These are phyloP conservation scores for Rhegmatorhina hoffmannsi DNA, from an alignment of 2,113 vertebrate genomes.

Conservation along the genomic window DNA sequence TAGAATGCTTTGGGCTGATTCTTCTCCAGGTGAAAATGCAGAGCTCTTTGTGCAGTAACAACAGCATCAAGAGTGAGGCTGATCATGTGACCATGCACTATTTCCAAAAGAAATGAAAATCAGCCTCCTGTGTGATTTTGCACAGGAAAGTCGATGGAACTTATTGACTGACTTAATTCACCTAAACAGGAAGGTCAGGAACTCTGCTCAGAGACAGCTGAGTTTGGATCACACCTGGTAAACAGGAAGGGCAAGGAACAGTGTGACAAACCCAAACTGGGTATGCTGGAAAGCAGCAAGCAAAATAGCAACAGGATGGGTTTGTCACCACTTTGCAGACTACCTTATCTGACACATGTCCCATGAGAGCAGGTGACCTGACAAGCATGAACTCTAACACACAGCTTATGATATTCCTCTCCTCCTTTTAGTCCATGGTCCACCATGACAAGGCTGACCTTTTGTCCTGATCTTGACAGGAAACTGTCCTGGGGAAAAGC, in stretches of 20 bases:
- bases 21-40: slow-evolving; percentile 16
- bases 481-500: background rate
- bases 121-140: background rate
- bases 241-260: slow-evolving; percentile 58
- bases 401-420: background rate
- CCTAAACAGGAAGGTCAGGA: background rate
- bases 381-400: background rate
- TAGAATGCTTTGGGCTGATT: background rate
- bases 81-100: background rate
- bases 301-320: slow-evolving; percentile 53
- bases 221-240: slow-evolving; percentile 13
- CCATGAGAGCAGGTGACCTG: slow-evolving; percentile 11
- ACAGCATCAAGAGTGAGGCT: background rate
- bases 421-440: background rate
- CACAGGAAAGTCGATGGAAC: background rate
- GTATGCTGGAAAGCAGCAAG: background rate
- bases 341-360: background rate
- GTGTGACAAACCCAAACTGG: background rate
- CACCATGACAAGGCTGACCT: background rate
- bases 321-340: background rate
- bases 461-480: background rate
- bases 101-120: background rate
- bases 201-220: background rate
- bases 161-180: background rate
- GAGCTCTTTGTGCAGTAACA: background rate